These are phyloP conservation scores for Drosophila multiciliata DNA, from an alignment of 2,888 invertebrate genomes.

Conservation along the genomic window DNA sequence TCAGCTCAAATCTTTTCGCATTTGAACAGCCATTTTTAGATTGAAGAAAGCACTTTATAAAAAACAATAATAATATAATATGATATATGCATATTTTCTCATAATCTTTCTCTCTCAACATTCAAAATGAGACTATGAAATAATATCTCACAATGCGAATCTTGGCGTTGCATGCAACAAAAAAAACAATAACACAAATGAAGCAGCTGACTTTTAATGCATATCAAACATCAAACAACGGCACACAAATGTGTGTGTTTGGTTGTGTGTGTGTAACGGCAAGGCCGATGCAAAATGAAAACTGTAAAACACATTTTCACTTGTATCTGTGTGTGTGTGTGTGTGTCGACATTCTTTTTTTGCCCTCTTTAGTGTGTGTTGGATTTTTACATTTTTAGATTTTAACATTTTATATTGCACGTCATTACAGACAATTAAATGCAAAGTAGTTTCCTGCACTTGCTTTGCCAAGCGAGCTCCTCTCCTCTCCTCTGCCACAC, in stretches of 20 bases:
- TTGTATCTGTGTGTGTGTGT: constrained; percentile 45
- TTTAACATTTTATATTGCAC: constrained; percentile 85
- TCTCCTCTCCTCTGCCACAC: constrained; percentile 2
- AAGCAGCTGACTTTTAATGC: constrained; percentile 39
- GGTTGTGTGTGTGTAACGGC: constrained; percentile 11
- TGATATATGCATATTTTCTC: not conserved
- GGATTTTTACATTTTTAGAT: constrained; percentile 75
- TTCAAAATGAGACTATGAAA: not conserved
- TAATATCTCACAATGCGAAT: constrained; percentile 17
- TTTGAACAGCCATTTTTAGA: not conserved
- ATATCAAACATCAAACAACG: constrained; percentile 40
- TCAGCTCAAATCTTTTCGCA: fast-evolving
- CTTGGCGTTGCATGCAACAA: constrained; percentile 4
- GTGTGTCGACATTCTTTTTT: constrained; percentile 40
- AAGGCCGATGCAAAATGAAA: constrained; percentile 63
- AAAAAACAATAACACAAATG: constrained; percentile 11
- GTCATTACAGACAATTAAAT: constrained; percentile 86
- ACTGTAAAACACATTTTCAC: constrained; percentile 60
- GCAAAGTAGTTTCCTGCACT: constrained; percentile 85
- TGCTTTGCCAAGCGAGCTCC: constrained; percentile 65
- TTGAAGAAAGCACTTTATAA: not conserved
- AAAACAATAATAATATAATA: not conserved
- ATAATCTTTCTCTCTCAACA: not conserved
- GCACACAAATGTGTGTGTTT: not conserved
- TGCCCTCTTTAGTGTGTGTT: constrained; percentile 24